A percentile compares a stretch with the other conserved stretches of the same genome.
Conservation (phyloP, 1,140 invertebrate genomes). For the Aleiodes sp. region DNA sequence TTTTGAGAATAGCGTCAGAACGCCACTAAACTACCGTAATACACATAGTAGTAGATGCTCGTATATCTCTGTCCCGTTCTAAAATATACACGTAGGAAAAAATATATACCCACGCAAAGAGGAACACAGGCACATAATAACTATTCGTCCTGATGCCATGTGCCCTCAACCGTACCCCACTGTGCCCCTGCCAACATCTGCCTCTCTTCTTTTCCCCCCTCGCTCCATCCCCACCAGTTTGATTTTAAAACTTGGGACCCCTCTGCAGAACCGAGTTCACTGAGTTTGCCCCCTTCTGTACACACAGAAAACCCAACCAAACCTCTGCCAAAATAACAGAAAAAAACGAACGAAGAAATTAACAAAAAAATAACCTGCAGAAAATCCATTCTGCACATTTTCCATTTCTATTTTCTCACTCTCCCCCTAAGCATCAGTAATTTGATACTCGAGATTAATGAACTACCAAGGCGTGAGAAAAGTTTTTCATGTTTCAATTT, state of each 20-base stretch:
- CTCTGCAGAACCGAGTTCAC: background rate
- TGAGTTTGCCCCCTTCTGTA: background rate
- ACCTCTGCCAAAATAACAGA: background rate
- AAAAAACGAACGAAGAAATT: background rate
- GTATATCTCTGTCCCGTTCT: no score
- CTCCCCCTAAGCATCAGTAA: background rate
- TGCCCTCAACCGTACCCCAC: conserved; percentile 3
- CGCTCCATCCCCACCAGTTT: background rate
- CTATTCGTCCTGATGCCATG: conserved; percentile 13
- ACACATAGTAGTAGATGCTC: background rate
- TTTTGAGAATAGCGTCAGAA: background rate
- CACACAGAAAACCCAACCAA: background rate
- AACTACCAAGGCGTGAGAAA: background rate
- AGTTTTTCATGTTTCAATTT: background rate
- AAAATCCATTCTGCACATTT: background rate
- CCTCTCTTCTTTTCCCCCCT: background rate
- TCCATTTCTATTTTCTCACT: conserved; percentile 3
- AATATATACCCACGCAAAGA: conserved; percentile 12
- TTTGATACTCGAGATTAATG: background rate
- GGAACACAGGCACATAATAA: conserved; percentile 14
- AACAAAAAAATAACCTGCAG: background rate
- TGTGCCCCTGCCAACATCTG: conserved; percentile 14
- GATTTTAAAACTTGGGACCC: background rate
- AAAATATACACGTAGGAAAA: no score
- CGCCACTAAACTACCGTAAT: background rate